Conservation (phyloP, 1,140 invertebrate genomes). For the Drosophila subobscura region DNA sequence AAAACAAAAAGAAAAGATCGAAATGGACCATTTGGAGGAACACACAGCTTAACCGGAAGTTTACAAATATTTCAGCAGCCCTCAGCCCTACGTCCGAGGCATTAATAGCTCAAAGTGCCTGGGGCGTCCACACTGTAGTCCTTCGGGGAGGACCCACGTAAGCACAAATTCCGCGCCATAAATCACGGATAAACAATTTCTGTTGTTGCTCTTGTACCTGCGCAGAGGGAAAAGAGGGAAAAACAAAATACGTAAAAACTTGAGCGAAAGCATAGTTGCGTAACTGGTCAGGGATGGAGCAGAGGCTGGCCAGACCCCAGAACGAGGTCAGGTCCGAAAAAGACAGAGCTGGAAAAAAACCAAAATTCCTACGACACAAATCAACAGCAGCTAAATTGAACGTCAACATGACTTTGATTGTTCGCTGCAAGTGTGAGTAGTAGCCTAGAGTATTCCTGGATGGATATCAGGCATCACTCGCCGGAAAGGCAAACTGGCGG, state of each 20-base stretch:
- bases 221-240: conserved; percentile 27
- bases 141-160: conserved; percentile 42
- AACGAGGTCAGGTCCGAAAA: conserved; percentile 42
- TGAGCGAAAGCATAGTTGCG: conserved; percentile 56
- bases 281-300: conserved; percentile 48
- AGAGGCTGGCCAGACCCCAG: not conserved
- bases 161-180: conserved; percentile 77
- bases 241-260: conserved; percentile 33
- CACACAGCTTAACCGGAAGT: conserved; percentile 16
- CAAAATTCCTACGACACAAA: conserved; percentile 65
- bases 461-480: conserved; percentile 46
- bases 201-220: conserved; percentile 27
- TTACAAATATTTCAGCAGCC: conserved; percentile 25
- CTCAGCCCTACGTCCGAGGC: conserved; percentile 12
- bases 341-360: conserved; percentile 12
- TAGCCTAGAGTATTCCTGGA: conserved; percentile 4
- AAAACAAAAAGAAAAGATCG: conserved; percentile 19
- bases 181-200: conserved; percentile 71
- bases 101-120: conserved; percentile 42
- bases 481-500: conserved; percentile 39
- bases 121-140: conserved; percentile 26
- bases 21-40: conserved; percentile 27
- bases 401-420: conserved; percentile 78
- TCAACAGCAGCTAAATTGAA: conserved; percentile 76
- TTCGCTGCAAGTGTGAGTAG: conserved; percentile 40